Conservation (phyloP, 2,113 vertebrate species). For the Dunckerocampus dactyliophorus region DNA sequence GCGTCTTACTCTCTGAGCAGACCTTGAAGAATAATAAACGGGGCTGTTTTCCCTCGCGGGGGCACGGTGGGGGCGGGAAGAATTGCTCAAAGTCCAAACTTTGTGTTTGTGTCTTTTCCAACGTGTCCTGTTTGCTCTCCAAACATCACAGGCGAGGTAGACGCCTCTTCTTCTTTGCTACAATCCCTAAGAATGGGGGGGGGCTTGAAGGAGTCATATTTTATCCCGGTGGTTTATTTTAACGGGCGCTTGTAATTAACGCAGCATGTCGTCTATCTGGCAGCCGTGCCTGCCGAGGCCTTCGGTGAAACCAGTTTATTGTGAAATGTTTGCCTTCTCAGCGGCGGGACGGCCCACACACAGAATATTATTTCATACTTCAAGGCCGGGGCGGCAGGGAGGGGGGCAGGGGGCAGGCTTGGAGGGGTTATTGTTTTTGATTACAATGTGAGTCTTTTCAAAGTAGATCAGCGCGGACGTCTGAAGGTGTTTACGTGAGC, state of each 20-base stretch:
- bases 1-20: constrained; percentile 72
- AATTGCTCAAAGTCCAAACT: constrained; percentile 61
- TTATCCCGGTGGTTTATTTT: constrained; percentile 97
- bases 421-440: constrained; percentile 98
- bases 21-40: constrained; percentile 78
- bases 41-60: constrained; percentile 61
- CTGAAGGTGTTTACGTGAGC: constrained; percentile 8
- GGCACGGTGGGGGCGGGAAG: constrained; percentile 32
- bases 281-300: constrained; percentile 89
- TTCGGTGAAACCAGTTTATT: constrained; percentile 99
- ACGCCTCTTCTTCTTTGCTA: constrained; percentile 86
- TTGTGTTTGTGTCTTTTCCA: constrained; percentile 34
- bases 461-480: constrained; percentile 48
- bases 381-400: constrained; percentile 51
- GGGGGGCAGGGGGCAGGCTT: constrained; percentile 57
- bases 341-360: constrained; percentile 92
- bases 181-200: constrained; percentile 70
- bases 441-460: constrained; percentile 83
- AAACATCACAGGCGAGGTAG: constrained; percentile 83
- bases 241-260: constrained; percentile 95
- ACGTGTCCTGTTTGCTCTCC: constrained; percentile 66
- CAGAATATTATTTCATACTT: constrained; percentile 97
- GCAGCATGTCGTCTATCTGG: constrained; percentile 95
- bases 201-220: constrained; percentile 62
- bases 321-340: constrained; percentile 99